phyloP scores from a whole-genome alignment of 2,888 invertebrate genomes.

The Xanthorhoe spadicearia region DNA sequence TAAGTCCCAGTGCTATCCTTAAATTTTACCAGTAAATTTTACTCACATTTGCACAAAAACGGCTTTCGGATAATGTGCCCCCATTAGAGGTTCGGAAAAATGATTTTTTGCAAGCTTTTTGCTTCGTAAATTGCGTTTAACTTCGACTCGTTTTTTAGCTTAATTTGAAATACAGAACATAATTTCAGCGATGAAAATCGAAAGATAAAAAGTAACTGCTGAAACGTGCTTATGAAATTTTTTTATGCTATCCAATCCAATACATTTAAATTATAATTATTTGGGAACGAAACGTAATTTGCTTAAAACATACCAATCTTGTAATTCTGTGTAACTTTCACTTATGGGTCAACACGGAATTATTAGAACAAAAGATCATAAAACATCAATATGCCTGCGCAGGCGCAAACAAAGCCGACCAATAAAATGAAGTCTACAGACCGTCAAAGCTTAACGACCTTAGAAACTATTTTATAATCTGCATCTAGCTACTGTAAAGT shows the following conservation, averaged over 20 bases:
- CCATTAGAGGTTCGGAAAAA: slow-evolving; percentile 74
- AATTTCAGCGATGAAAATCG: slow-evolving; percentile 44
- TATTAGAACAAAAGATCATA: slow-evolving; percentile 16
- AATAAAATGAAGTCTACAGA: slow-evolving; percentile 6
- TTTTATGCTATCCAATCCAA: not conserved
- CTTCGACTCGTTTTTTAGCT: slow-evolving; percentile 48
- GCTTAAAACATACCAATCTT: not conserved
- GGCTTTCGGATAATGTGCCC: slow-evolving; percentile 73
- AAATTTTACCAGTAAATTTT: slow-evolving; percentile 72
- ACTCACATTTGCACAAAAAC: slow-evolving; percentile 69
- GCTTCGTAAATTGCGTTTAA: slow-evolving; percentile 51
- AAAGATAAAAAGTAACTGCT: slow-evolving; percentile 44
- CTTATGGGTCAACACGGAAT: slow-evolving; percentile 15
- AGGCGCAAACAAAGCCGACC: slow-evolving; percentile 47
- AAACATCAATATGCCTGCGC: slow-evolving; percentile 40
- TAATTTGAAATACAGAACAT: slow-evolving; percentile 50
- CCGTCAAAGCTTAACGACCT: slow-evolving; percentile 17
- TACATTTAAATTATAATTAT: not conserved
- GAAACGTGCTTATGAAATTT: slow-evolving; percentile 40
- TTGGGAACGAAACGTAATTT: not conserved
- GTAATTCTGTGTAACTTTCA: slow-evolving; percentile 9
- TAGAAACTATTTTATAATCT: slow-evolving; percentile 17
- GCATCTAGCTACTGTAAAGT: slow-evolving; percentile 9
- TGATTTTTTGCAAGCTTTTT: slow-evolving; percentile 63
- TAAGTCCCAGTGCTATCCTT: slow-evolving; percentile 67